These are phyloP conservation scores for Eurytoma californica DNA, from an alignment of 2,888 invertebrate genomes.

Conservation along the genomic window DNA sequence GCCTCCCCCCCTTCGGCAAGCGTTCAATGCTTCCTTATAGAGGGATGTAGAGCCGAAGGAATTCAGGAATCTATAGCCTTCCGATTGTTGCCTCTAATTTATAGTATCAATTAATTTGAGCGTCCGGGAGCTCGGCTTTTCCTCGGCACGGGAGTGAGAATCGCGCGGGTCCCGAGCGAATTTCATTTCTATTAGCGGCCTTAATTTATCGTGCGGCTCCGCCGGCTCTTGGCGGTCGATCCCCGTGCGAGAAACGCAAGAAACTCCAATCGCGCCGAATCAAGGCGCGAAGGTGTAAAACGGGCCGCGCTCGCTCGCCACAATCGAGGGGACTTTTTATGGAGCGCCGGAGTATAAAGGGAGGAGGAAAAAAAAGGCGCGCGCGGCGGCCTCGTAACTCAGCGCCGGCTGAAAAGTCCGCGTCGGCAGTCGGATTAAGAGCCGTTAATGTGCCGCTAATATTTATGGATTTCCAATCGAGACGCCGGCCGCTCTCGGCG, in stretches of 20 bases:
- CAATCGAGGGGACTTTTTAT: neutral
- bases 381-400: conserved; percentile 6
- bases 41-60: conserved; percentile 38
- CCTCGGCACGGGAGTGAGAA: neutral
- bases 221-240: conserved; percentile 7
- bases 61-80: conserved; percentile 68
- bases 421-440: conserved; percentile 32
- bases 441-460: conserved; percentile 20
- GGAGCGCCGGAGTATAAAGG: neutral
- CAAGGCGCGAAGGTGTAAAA: conserved; percentile 33
- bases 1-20: neutral
- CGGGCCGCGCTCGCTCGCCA: neutral
- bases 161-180: conserved; percentile 55
- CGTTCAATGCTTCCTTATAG: neutral
- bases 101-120: conserved; percentile 73
- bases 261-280: conserved; percentile 59
- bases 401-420: conserved; percentile 15
- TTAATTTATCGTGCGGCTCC: conserved; percentile 66
- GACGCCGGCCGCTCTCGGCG: neutral
- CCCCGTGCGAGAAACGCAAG: conserved; percentile 1
- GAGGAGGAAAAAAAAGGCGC: neutral
- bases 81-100: conserved; percentile 73
- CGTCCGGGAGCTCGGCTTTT: conserved; percentile 53
- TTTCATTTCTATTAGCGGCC: conserved; percentile 71
- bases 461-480: conserved; percentile 40